These are phyloP conservation scores for Disparrhopalites patrizii DNA, from an alignment of 2,888 invertebrate genomes.

Conservation along the genomic window DNA sequence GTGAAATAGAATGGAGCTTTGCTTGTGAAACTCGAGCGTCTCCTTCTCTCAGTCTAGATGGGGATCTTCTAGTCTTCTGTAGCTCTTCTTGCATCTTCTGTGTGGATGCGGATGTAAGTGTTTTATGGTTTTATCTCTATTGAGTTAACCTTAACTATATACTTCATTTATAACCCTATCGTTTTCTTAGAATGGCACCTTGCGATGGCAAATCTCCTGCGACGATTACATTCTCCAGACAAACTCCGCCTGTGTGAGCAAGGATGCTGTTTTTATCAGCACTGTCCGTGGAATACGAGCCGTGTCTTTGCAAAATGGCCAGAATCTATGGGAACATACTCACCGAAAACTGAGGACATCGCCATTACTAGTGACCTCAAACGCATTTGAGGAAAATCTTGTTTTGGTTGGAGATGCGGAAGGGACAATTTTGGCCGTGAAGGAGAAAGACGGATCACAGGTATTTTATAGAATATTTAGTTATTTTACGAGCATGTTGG, in stretches of 20 bases:
- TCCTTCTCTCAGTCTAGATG: conserved; percentile 6
- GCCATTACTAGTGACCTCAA: background rate
- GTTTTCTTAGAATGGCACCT: background rate
- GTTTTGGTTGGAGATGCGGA: conserved; percentile 10
- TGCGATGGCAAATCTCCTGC: background rate
- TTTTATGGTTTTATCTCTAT: no score
- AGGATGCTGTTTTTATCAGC: background rate
- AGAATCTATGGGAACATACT: background rate
- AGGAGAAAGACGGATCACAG: background rate
- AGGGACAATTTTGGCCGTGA: conserved; percentile 14
- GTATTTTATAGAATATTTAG: background rate
- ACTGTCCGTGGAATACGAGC: background rate
- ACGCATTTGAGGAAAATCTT: background rate
- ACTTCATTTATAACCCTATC: background rate
- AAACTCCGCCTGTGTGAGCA: background rate
- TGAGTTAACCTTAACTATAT: background rate
- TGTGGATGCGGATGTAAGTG: conserved; percentile 16
- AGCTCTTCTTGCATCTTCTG: background rate
- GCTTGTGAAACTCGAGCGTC: conserved; percentile 50
- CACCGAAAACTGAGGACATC: background rate
- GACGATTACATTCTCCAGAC: background rate
- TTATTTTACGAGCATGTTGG: background rate
- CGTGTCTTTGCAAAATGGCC: background rate
- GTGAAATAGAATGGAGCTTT: conserved; percentile 59
- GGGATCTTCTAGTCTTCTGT: background rate